A percentile compares a stretch with the other conserved stretches of the same genome.
Evolutionary conservation across 2,797 vertebrate species (phyloP).

Genomic region (Lacerta agilis): DNA sequence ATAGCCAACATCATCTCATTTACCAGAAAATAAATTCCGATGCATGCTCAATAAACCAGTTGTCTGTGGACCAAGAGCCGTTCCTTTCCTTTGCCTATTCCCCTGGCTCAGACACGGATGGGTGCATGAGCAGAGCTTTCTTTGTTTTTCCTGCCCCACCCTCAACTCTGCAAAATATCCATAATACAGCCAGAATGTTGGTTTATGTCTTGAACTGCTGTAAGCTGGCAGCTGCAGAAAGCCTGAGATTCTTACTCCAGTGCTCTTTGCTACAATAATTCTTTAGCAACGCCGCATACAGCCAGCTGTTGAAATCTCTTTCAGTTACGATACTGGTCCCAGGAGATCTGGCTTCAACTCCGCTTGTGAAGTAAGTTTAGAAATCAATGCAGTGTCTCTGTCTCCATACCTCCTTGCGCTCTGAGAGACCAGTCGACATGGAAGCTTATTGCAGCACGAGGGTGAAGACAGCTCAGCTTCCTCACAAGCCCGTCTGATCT

Average conservation of each 20-base stretch:
- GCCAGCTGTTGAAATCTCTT: not conserved
- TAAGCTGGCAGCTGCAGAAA: not conserved
- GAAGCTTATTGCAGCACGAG: too few relatives aligned
- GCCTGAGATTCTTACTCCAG: not conserved
- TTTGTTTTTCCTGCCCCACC: not conserved
- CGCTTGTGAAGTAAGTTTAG: not conserved
- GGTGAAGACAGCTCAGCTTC: not conserved
- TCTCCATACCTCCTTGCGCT: too few relatives aligned
- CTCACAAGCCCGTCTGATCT: not conserved
- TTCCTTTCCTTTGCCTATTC: not conserved
- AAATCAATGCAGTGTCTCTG: not conserved
- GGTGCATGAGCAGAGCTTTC: not conserved
- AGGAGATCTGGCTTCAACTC: not conserved
- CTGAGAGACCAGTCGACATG: too few relatives aligned
- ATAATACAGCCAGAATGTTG: not conserved
- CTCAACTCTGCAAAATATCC: too few relatives aligned
- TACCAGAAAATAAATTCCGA: too few relatives aligned
- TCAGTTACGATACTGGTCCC: not conserved
- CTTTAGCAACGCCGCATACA: not conserved
- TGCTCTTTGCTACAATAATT: not conserved
- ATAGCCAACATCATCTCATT: too few relatives aligned
- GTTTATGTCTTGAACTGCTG: not conserved
- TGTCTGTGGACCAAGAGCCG: not conserved
- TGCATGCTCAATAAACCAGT: too few relatives aligned
- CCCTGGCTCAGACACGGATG: not conserved